phyloP scores from a whole-genome alignment of 2,113 vertebrate species.

The Muntiacus muntjak region DNA sequence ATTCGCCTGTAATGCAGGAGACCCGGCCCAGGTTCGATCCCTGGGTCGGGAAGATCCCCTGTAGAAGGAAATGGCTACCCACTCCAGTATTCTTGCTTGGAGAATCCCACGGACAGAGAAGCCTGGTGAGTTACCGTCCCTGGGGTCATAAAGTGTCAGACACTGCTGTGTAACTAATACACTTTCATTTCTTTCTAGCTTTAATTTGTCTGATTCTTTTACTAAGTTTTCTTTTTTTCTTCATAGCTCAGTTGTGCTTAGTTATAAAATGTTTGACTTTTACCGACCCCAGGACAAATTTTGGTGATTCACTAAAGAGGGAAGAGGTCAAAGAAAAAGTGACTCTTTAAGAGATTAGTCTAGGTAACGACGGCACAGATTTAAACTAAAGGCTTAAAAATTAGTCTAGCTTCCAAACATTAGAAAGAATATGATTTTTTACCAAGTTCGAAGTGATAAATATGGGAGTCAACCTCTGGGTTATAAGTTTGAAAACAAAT shows the following conservation, averaged over 20 bases:
- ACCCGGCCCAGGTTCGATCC: accelerated
- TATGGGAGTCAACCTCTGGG: neutral
- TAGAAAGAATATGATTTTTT: neutral
- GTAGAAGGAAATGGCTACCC: neutral
- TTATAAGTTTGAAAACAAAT: neutral
- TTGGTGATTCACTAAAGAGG: neutral
- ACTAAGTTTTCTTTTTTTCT: neutral
- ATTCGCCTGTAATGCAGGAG: neutral
- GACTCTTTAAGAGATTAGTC: neutral
- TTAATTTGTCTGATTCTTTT: neutral
- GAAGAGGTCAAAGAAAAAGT: neutral
- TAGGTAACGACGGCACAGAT: neutral
- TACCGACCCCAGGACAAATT: neutral
- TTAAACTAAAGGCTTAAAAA: neutral
- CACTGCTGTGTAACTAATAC: neutral
- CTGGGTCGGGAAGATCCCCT: neutral
- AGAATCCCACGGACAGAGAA: neutral
- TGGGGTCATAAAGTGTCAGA: neutral
- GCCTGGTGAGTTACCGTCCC: neutral
- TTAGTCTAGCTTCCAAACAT: neutral
- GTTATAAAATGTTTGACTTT: neutral
- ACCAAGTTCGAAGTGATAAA: neutral
- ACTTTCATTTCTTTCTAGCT: neutral
- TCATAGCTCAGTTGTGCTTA: neutral
- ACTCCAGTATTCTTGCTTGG: neutral